Evolutionary conservation across 2,888 invertebrate genomes (phyloP), one percentile per base, ranked within the genome.

Genomic region (Spialia ferax): DNA sequence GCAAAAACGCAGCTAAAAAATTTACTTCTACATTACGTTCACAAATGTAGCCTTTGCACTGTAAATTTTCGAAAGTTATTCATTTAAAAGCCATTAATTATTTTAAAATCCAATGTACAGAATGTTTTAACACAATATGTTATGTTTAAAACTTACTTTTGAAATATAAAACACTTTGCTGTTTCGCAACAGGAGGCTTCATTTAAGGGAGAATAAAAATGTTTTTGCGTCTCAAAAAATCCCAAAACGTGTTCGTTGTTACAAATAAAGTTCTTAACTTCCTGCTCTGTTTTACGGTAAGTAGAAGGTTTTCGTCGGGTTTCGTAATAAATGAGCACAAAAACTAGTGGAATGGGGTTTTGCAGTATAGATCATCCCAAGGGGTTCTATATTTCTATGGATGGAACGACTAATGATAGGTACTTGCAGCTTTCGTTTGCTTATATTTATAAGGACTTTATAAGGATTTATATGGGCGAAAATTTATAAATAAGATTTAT

Each of bases 241-340:
- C 29, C 62, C 57, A 22, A 23, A 64, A 64, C 18, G 18, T 29
- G 35, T 32, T 29, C 48, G 64, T 32, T 64, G 64, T 35, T 64
- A 20, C 42, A 32, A 63, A 55, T 63, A 63, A 57, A 57, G 48
- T 64, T 64, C 26, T 45, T 42, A 63, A 64, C 56, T 57, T 64
- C 52, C 32, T 45, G 45, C 63, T 63, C 32, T 63, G 48, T 64
- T 64, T 64, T 64, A 57, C 22, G 56, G 48, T n/a, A n/a, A n/a
- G n/a, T n/a, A 18, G 35, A 5, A 57, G 56, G 23, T 56, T 48
- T 57, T 57, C 35, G 48, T 55, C 18, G 45, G 69, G 45, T 52
- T 63, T 62, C 23, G 38, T 54, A 67, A 63, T 64, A 71, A 70
- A 70, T 57, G 69, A 57, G 32, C 48, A 68, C 60, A 69, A 70